Evolutionary conservation across 1,140 invertebrate genomes (phyloP).

Genomic region (Sycophaga agraensis): DNA sequence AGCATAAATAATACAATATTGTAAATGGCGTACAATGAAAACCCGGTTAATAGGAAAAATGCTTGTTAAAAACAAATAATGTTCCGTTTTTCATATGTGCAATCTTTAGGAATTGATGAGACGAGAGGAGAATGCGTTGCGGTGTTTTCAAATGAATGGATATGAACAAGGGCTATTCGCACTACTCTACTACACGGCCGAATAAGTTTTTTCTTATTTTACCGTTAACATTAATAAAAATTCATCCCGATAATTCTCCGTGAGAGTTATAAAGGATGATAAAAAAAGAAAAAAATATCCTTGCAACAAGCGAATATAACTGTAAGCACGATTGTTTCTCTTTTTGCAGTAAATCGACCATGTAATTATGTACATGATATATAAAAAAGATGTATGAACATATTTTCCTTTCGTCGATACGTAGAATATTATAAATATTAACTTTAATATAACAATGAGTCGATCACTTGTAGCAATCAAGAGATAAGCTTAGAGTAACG

Average conservation of each 20-base stretch:
- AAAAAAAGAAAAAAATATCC: constrained; percentile 9
- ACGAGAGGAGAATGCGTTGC: not conserved
- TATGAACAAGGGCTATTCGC: constrained; percentile 6
- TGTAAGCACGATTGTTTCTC: constrained; percentile 7
- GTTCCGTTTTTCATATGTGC: constrained; percentile 7
- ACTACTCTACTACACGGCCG: not conserved
- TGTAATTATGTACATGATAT: constrained; percentile 26
- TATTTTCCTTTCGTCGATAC: constrained; percentile 20
- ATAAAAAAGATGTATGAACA: constrained; percentile 18
- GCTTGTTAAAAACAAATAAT: not conserved
- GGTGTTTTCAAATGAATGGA: not conserved
- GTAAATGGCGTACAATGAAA: constrained; percentile 6
- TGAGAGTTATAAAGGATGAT: not conserved
- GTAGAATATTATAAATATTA: constrained; percentile 14
- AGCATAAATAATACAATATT: constrained; percentile 7
- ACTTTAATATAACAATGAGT: constrained; percentile 4
- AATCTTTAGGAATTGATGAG: constrained; percentile 14
- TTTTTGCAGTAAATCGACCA: constrained; percentile 13
- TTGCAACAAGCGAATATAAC: not conserved
- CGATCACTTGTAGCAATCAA: not conserved
- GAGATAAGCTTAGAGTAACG: not conserved
- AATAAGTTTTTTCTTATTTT: not conserved
- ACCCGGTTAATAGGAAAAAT: not conserved
- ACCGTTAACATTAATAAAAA: not conserved
- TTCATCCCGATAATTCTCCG: not conserved